A percentile compares a stretch with the other conserved stretches of the same genome.
These are phyloP conservation scores for Aleiodes leptofemur DNA, from an alignment of 2,888 invertebrate species.

Conservation along the genomic window DNA sequence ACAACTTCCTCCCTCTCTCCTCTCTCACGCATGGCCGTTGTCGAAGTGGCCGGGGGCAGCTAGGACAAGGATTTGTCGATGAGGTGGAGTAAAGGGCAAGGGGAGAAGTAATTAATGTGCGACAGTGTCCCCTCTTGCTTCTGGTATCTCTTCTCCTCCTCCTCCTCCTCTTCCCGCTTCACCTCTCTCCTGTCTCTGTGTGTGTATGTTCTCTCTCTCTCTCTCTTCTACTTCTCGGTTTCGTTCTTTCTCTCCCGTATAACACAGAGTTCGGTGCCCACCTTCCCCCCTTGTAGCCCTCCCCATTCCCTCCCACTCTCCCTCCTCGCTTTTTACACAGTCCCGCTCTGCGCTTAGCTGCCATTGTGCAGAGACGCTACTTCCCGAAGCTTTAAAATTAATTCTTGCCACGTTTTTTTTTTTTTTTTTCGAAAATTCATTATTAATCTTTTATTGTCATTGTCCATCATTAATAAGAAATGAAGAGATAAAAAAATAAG, in stretches of 20 bases:
- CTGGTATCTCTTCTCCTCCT: constrained; percentile 40
- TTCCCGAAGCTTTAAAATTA: constrained; percentile 71
- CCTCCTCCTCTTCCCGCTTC: constrained; percentile 3
- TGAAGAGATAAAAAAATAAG: neutral
- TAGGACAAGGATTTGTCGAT: constrained; percentile 42
- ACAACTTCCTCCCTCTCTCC: constrained; percentile 40
- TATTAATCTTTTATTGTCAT: neutral
- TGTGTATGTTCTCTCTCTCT: constrained; percentile 32
- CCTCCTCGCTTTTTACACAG: constrained; percentile 54
- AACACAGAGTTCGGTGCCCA: constrained; percentile 44
- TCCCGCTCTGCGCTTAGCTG: constrained; percentile 71
- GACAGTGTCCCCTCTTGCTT: constrained; percentile 64
- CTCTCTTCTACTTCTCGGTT: constrained; percentile 36
- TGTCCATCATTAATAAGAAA: neutral
- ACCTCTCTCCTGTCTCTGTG: constrained; percentile 1
- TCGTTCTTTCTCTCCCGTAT: constrained; percentile 46
- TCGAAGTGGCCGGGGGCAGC: constrained; percentile 40
- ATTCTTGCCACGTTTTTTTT: constrained; percentile 57
- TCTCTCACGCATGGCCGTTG: constrained; percentile 42
- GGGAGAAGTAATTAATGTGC: constrained; percentile 73
- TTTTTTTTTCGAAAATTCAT: neutral
- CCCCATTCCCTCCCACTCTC: constrained; percentile 51
- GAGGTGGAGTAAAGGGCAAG: constrained; percentile 51
- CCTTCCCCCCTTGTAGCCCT: constrained; percentile 41
- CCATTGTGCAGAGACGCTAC: constrained; percentile 73